phyloP scores from a whole-genome alignment of 2,797 vertebrate genomes.

The Notolepis coatsorum region DNA sequence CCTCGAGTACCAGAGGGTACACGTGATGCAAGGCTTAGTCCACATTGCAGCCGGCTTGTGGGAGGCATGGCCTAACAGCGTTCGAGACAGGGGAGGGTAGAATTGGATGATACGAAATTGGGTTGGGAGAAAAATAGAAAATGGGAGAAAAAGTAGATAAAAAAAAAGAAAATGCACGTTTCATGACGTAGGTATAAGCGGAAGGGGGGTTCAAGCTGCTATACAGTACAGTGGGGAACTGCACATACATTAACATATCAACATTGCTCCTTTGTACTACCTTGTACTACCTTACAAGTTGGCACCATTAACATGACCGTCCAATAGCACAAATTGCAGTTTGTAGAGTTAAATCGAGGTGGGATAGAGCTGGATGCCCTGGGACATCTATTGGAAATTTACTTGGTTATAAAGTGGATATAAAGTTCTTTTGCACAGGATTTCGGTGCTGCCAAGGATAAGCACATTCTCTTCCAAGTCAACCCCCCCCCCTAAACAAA shows the following conservation, averaged over 20 bases:
- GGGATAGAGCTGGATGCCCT: slow-evolving; percentile 13
- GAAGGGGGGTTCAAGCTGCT: background rate
- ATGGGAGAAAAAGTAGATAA: no score
- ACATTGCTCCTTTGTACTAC: slow-evolving; percentile 36
- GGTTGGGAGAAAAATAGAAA: no score
- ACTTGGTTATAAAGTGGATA: slow-evolving; percentile 4
- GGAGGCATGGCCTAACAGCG: no score
- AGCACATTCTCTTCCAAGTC: slow-evolving; percentile 15
- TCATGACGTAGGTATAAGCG: no score
- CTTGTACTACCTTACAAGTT: slow-evolving; percentile 21
- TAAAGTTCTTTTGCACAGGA: slow-evolving; percentile 17
- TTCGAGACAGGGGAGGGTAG: no score
- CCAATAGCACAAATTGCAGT: slow-evolving; percentile 30
- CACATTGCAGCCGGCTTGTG: no score
- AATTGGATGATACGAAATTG: no score
- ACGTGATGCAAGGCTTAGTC: no score
- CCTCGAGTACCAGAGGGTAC: no score
- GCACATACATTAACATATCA: slow-evolving; percentile 20
- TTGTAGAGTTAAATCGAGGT: slow-evolving; percentile 43
- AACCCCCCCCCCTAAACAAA: no score
- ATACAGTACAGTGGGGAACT: slow-evolving; percentile 12
- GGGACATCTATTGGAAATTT: slow-evolving; percentile 50
- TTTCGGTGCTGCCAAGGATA: slow-evolving; percentile 21
- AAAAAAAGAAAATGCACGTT: no score
- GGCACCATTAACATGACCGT: slow-evolving; percentile 18